phyloP scores from a whole-genome alignment of 2,797 vertebrate species.

The Peromyscus attwateri region DNA sequence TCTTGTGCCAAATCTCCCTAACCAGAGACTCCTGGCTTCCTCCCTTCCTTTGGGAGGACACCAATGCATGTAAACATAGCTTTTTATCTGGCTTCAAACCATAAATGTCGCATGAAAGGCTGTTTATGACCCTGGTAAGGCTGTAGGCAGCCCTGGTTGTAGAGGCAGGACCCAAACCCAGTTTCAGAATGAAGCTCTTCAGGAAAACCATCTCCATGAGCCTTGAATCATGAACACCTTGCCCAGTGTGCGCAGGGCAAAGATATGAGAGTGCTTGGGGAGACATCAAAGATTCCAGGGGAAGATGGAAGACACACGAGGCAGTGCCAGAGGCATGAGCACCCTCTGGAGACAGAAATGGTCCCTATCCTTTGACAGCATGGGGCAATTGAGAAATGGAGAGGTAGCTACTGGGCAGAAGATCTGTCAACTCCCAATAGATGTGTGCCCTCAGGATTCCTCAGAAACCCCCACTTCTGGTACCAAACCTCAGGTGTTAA shows the following conservation, averaged over 20 bases:
- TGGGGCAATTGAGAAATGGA: neutral
- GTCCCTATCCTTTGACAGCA: neutral
- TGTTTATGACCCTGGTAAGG: neutral
- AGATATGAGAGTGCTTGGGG: no score
- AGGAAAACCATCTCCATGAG: neutral
- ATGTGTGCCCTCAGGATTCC: fast-evolving
- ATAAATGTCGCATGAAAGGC: neutral
- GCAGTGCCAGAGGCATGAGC: fast-evolving
- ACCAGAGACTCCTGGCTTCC: neutral
- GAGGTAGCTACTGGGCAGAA: fast-evolving
- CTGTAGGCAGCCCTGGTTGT: neutral
- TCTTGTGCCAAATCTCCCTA: fast-evolving
- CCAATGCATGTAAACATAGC: fast-evolving
- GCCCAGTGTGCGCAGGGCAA: fast-evolving
- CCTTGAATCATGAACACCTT: no score
- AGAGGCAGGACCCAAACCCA: neutral
- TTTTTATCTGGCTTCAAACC: neutral
- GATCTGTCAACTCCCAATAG: fast-evolving
- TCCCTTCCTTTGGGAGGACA: neutral
- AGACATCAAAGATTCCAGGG: neutral
- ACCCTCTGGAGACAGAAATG: fast-evolving
- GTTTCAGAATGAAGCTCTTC: neutral
- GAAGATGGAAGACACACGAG: no score
- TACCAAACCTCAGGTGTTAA: no score
- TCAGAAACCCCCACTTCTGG: neutral